These are phyloP conservation scores for Gerris lacustris DNA, from an alignment of 2,888 invertebrate genomes.

Conservation along the genomic window DNA sequence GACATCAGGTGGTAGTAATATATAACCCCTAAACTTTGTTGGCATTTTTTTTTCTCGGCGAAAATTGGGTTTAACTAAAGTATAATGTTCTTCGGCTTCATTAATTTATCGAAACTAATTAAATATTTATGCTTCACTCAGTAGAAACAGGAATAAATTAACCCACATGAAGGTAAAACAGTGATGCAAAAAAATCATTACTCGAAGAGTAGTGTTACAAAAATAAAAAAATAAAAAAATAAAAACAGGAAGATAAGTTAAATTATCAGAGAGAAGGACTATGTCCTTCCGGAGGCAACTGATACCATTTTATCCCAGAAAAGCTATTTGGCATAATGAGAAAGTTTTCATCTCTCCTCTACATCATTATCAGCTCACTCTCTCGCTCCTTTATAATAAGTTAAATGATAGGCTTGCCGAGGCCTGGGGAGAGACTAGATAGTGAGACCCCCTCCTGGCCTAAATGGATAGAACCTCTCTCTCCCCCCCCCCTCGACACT, in stretches of 20 bases:
- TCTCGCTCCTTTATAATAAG: neutral
- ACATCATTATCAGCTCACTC: neutral
- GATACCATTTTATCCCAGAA: neutral
- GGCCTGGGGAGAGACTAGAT: neutral
- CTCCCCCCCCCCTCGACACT: neutral
- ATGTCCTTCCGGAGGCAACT: neutral
- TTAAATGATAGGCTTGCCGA: neutral
- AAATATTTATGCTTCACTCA: too few species aligned
- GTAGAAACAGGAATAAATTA: too few species aligned
- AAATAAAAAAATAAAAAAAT: too few species aligned
- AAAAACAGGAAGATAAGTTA: neutral
- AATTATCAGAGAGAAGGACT: neutral
- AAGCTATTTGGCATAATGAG: conserved; percentile 3
- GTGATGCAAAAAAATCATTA: too few species aligned
- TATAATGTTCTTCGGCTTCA: too few species aligned
- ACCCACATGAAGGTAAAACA: too few species aligned
- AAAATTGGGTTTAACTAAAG: too few species aligned
- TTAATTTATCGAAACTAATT: too few species aligned
- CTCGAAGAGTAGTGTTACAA: too few species aligned
- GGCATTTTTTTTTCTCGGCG: too few species aligned
- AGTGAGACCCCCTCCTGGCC: neutral
- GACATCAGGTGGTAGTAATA: too few species aligned
- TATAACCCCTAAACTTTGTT: too few species aligned
- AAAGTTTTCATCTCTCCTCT: neutral
- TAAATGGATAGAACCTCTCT: neutral